These are phyloP conservation scores for Dermolepida albohirtum DNA, from an alignment of 2,888 invertebrate genomes.

Conservation along the genomic window DNA sequence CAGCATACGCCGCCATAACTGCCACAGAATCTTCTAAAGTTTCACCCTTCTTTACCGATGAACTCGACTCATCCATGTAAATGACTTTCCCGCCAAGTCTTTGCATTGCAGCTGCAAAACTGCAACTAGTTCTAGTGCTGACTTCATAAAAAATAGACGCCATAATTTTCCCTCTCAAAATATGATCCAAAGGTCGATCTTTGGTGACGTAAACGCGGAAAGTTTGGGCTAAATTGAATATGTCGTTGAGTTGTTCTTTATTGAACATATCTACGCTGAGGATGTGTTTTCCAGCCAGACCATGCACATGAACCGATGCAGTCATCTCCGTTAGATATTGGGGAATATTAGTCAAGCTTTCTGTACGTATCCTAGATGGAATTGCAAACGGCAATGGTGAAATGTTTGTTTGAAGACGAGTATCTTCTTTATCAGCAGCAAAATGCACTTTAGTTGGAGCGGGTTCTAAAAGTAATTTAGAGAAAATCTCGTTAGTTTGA, in stretches of 20 bases:
- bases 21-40: slow-evolving; percentile 89
- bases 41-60: slow-evolving; percentile 97
- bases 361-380: slow-evolving; percentile 51
- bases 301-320: slow-evolving; percentile 61
- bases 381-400: slow-evolving; percentile 54
- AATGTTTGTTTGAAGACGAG: slow-evolving; percentile 46
- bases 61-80: slow-evolving; percentile 88
- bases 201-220: slow-evolving; percentile 86
- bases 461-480: slow-evolving; percentile 62
- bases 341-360: slow-evolving; percentile 56
- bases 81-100: slow-evolving; percentile 94
- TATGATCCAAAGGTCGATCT: slow-evolving; percentile 85
- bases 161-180: slow-evolving; percentile 93
- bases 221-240: slow-evolving; percentile 93
- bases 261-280: slow-evolving; percentile 87
- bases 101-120: slow-evolving; percentile 97
- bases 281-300: slow-evolving; percentile 81
- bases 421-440: slow-evolving; percentile 62
- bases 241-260: slow-evolving; percentile 90
- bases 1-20: slow-evolving; percentile 92
- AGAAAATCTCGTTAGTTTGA: slow-evolving; percentile 69
- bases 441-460: slow-evolving; percentile 70
- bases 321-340: slow-evolving; percentile 56
- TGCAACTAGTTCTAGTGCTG: slow-evolving; percentile 95
- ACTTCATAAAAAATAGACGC: slow-evolving; percentile 97